These are phyloP conservation scores for Nymphalis polychloros DNA, from an alignment of 2,888 invertebrate species.

Conservation along the genomic window DNA sequence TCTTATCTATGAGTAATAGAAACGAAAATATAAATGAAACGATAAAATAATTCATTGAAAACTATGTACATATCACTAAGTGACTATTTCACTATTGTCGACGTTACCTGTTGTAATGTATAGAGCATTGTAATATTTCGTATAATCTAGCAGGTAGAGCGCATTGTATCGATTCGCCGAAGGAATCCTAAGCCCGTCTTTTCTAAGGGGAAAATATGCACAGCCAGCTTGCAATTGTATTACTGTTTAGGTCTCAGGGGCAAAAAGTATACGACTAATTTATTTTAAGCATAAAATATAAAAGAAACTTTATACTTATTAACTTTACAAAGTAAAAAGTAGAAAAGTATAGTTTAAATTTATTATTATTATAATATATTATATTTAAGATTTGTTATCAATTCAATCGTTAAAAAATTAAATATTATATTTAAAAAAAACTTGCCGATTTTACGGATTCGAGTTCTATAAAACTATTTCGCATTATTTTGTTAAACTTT, in stretches of 20 bases:
- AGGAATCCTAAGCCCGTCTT: conserved; percentile 13
- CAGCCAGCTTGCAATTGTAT: neutral
- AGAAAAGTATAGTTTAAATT: too few species aligned
- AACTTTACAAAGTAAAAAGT: too few species aligned
- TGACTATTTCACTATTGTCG: conserved; percentile 6
- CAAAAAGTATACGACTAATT: neutral
- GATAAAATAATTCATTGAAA: neutral
- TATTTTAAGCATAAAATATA: neutral
- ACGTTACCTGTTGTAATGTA: conserved; percentile 19
- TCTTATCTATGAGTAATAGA: neutral
- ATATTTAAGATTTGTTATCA: too few species aligned
- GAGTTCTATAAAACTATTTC: too few species aligned
- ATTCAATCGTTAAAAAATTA: too few species aligned
- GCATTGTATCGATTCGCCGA: conserved; percentile 22
- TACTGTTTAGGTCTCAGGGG: neutral
- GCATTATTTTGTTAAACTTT: too few species aligned
- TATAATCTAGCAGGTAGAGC: conserved; percentile 12
- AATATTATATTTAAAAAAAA: too few species aligned
- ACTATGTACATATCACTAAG: too few species aligned
- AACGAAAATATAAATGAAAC: neutral
- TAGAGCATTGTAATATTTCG: conserved; percentile 10
- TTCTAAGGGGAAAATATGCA: neutral
- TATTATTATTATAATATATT: too few species aligned
- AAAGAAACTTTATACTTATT: too few species aligned
- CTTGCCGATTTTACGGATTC: too few species aligned